Conservation (phyloP, 2,888 invertebrate genomes). For the Drosophila robusta region DNA sequence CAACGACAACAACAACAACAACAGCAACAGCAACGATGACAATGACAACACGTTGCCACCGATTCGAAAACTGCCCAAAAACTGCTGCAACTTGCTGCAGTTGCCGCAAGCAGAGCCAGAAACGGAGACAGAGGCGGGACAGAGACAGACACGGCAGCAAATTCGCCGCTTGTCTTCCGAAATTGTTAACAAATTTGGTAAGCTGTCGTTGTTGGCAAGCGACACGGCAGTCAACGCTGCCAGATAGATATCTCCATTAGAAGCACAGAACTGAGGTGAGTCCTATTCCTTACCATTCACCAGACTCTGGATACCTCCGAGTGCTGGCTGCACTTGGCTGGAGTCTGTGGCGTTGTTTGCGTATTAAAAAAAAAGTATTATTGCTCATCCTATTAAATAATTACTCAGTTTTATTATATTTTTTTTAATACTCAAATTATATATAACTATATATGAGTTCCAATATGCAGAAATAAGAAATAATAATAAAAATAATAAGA, state of each 20-base stretch:
- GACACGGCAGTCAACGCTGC: conserved; percentile 14
- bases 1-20: conserved; percentile 9
- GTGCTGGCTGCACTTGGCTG: background rate
- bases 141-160: conserved; percentile 18
- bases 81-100: conserved; percentile 16
- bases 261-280: background rate
- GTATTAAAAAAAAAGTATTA: too few species aligned
- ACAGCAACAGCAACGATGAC: conserved; percentile 14
- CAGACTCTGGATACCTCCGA: too few species aligned
- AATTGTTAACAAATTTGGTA: conserved; percentile 45
- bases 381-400: too few species aligned
- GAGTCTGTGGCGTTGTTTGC: too few species aligned
- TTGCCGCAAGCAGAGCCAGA: conserved; percentile 21
- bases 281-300: background rate
- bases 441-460: too few species aligned
- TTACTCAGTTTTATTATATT: too few species aligned
- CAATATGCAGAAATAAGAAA: too few species aligned
- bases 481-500: too few species aligned
- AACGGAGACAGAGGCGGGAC: conserved; percentile 14
- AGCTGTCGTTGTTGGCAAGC: conserved; percentile 23
- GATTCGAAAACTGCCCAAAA: background rate
- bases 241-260: conserved; percentile 38
- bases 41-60: conserved; percentile 21
- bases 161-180: conserved; percentile 40
- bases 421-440: too few species aligned